Percentiles rank a stretch among this genome's conserved stretches.
Conservation (phyloP, 2,797 vertebrate genomes). For the Chaenodraco wilsoni region DNA sequence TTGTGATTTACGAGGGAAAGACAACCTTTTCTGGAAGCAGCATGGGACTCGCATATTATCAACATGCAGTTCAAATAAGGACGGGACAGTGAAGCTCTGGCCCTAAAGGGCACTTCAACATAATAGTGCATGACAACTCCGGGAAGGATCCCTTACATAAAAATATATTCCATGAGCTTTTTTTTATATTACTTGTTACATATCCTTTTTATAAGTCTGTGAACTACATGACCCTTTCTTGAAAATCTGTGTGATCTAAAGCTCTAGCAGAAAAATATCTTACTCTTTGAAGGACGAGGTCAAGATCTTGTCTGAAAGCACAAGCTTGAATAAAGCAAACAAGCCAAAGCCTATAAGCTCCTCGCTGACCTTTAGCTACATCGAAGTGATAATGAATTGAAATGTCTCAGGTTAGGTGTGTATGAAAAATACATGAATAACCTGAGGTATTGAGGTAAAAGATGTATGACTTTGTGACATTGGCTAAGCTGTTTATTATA, state of each 20-base stretch:
- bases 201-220: conserved; percentile 1
- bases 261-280: conserved; percentile 6
- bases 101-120: conserved; percentile 57
- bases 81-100: conserved; percentile 26
- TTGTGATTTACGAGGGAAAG: conserved; percentile 58
- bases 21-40: conserved; percentile 41
- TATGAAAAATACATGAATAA: conserved; percentile 19
- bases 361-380: conserved; percentile 40
- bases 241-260: conserved; percentile 12
- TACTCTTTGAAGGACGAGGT: conserved; percentile 18
- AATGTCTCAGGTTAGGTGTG: conserved; percentile 32
- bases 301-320: conserved; percentile 34
- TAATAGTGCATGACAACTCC: conserved; percentile 53
- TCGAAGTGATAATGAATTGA: conserved; percentile 26
- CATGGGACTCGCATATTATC: conserved; percentile 44
- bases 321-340: conserved; percentile 37
- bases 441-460: not conserved
- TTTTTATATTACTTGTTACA: conserved; percentile 1
- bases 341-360: conserved; percentile 2
- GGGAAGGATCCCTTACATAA: conserved; percentile 17
- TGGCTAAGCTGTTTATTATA: conserved; percentile 17
- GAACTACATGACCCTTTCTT: conserved; percentile 1
- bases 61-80: conserved; percentile 41
- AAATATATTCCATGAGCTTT: conserved; percentile 24
- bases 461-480: conserved; percentile 6